A percentile compares a stretch with the other conserved stretches of the same genome.
Evolutionary conservation across 2,797 vertebrate genomes (phyloP).

Genomic region (Champsocephalus gunnari): DNA sequence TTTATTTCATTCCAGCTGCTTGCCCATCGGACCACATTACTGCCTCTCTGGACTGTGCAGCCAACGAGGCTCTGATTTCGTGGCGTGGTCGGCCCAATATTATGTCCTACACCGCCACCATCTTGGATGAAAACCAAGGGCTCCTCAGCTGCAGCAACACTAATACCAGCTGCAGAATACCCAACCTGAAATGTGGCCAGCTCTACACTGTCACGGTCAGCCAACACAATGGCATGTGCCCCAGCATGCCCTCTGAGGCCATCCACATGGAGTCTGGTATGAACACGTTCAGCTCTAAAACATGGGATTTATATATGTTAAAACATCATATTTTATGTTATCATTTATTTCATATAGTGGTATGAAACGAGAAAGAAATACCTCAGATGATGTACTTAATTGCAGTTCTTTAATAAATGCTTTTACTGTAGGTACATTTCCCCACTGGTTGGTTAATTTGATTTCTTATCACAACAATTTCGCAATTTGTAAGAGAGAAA

Average conservation of each 20-base stretch:
- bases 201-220: conserved; percentile 73
- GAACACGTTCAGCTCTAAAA: not conserved
- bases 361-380: no score
- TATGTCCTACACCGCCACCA: conserved; percentile 76
- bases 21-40: conserved; percentile 75
- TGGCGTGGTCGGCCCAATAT: conserved; percentile 67
- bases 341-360: no score
- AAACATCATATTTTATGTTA: no score
- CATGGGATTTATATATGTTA: not conserved
- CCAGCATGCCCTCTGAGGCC: conserved; percentile 70
- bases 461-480: no score
- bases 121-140: conserved; percentile 61
- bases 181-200: conserved; percentile 76
- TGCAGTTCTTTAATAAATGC: no score
- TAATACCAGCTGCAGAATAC: conserved; percentile 70
- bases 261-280: conserved; percentile 81
- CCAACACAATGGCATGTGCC: conserved; percentile 74
- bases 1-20: conserved; percentile 60
- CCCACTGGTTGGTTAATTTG: no score
- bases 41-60: conserved; percentile 76
- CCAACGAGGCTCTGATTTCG: conserved; percentile 75
- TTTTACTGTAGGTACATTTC: no score
- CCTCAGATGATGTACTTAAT: no score
- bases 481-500: no score
- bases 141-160: conserved; percentile 81